Conservation (phyloP, 2,113 vertebrate species). For the Chiloscyllium plagiosum region DNA sequence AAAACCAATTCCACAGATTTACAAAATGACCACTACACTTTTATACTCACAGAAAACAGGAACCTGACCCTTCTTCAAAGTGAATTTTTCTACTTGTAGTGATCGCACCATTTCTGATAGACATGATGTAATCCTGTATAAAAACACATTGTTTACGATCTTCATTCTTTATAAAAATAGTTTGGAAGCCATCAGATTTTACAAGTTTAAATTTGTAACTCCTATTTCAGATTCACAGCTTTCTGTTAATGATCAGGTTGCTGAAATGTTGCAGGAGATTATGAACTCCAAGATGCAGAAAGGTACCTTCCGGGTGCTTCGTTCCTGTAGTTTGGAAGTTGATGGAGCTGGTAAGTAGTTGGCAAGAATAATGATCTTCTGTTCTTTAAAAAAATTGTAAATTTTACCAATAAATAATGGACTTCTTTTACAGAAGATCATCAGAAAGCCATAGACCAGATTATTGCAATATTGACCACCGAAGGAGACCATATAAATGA, state of each 20-base stretch:
- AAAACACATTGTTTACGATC: not conserved
- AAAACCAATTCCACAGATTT: not conserved
- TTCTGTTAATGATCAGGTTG: not conserved
- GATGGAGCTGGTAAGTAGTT: not conserved
- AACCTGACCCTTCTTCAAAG: not conserved
- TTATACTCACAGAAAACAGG: not conserved
- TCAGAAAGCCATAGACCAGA: not conserved
- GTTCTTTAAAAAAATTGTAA: not conserved
- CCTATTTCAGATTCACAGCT: not conserved
- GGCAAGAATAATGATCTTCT: not conserved
- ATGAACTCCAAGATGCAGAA: not conserved
- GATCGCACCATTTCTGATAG: not conserved
- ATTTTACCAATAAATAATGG: not conserved
- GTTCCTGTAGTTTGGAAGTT: not conserved
- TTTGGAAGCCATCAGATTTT: not conserved
- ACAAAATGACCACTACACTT: not conserved
- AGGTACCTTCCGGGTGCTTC: not conserved
- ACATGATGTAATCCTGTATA: not conserved
- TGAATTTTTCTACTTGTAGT: not conserved
- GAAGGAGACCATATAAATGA: not conserved
- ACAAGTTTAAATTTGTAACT: not conserved
- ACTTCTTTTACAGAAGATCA: not conserved
- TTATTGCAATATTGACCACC: not conserved
- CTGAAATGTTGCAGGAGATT: not conserved
- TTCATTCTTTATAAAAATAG: not conserved